phyloP scores from a whole-genome alignment of 1,140 invertebrate species.

The Dendroctonus valens region DNA sequence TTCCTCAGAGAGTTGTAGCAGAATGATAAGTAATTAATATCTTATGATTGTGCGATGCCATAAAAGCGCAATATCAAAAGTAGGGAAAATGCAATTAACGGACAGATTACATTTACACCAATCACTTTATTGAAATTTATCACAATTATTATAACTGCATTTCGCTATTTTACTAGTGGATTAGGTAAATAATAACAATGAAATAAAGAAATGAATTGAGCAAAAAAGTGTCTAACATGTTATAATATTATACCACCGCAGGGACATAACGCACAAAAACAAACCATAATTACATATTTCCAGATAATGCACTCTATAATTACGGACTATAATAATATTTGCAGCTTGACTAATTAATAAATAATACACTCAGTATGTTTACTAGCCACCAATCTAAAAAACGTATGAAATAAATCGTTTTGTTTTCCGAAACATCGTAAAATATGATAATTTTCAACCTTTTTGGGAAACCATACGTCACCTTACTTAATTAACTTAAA shows the following conservation, averaged over 20 bases:
- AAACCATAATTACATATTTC: conserved; percentile 18
- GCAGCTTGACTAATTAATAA: neutral
- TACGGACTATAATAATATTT: conserved; percentile 14
- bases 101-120: conserved; percentile 27
- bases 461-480: neutral
- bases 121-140: conserved; percentile 37
- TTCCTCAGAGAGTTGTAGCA: no score
- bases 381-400: conserved; percentile 8
- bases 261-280: conserved; percentile 11
- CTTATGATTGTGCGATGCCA: neutral
- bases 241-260: conserved; percentile 15
- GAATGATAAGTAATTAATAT: no score
- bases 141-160: conserved; percentile 36
- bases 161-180: conserved; percentile 31
- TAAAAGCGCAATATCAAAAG: neutral
- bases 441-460: neutral
- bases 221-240: conserved; percentile 30
- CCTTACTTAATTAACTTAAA: no score
- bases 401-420: conserved; percentile 5
- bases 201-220: conserved; percentile 26
- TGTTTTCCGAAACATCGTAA: conserved; percentile 5
- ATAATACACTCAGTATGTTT: conserved; percentile 7
- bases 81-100: conserved; percentile 8
- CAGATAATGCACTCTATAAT: conserved; percentile 20
- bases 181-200: conserved; percentile 20